Evolutionary conservation across 2,797 vertebrate genomes (phyloP).

Genomic region (Pseudochromis fuscus): DNA sequence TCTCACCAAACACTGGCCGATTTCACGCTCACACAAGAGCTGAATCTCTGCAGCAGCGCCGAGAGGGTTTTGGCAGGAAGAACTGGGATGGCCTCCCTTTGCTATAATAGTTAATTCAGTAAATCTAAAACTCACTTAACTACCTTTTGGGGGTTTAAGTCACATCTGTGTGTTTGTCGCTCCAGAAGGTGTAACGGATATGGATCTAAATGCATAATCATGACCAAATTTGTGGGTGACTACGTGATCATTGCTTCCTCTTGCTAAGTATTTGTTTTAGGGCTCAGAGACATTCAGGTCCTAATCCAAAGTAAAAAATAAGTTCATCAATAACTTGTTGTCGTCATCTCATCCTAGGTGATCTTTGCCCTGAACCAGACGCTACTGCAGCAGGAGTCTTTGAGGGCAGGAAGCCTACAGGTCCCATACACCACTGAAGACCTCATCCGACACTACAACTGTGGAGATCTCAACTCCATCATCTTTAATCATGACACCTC

Average conservation of each 20-base stretch:
- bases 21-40: conserved; percentile 72
- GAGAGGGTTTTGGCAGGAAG: conserved; percentile 21
- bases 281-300: not conserved
- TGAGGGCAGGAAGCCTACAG: conserved; percentile 88
- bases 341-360: conserved; percentile 81
- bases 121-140: conserved; percentile 9
- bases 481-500: conserved; percentile 92
- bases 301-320: not conserved
- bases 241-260: no score
- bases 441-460: conserved; percentile 93
- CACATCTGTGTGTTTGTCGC: not conserved
- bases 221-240: no score
- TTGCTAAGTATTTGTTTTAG: not conserved
- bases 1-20: conserved; percentile 65
- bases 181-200: not conserved
- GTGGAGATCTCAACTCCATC: conserved; percentile 92
- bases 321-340: not conserved
- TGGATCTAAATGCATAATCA: no score
- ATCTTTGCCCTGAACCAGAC: conserved; percentile 95
- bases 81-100: conserved; percentile 25
- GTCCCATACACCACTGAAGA: conserved; percentile 90
- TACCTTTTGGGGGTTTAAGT: not conserved
- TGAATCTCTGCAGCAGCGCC: conserved; percentile 31
- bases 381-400: conserved; percentile 90
- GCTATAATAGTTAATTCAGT: conserved; percentile 23